Conservation (phyloP, 64 coral and sea anemone species). For the Montipora capricornis region DNA sequence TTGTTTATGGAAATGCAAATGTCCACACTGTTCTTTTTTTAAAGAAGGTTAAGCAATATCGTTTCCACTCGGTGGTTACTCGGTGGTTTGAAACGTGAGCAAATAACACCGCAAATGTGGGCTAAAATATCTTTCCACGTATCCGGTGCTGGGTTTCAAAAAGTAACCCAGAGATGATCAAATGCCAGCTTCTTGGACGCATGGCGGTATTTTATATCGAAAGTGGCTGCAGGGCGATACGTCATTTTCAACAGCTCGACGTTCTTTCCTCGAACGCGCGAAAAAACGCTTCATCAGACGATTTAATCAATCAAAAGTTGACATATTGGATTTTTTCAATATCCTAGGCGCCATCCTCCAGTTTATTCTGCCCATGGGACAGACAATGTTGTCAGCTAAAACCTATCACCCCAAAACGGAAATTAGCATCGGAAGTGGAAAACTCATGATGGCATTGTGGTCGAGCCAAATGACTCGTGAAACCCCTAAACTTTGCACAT, state of each 20-base stretch:
- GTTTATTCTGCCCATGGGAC: not conserved
- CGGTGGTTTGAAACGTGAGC: not conserved
- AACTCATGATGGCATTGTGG: slow-evolving; percentile 32
- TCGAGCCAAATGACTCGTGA: slow-evolving; percentile 13
- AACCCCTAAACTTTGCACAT: slow-evolving; percentile 33
- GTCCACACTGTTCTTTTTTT: slow-evolving; percentile 41
- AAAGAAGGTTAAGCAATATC: slow-evolving; percentile 44
- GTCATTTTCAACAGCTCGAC: slow-evolving; percentile 25
- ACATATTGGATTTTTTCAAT: slow-evolving; percentile 24
- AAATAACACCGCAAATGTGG: not conserved
- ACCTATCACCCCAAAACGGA: slow-evolving; percentile 36
- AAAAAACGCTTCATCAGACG: slow-evolving; percentile 5
- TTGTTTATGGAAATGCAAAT: slow-evolving; percentile 61
- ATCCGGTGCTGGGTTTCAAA: not conserved
- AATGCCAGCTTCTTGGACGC: too few relatives aligned
- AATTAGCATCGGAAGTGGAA: slow-evolving; percentile 24
- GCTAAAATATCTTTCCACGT: not conserved
- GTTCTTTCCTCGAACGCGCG: not conserved
- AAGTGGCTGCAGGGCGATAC: slow-evolving; percentile 38
- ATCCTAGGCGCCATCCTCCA: not conserved
- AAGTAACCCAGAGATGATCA: not conserved
- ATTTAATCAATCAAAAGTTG: slow-evolving; percentile 21
- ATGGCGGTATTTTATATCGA: slow-evolving; percentile 3
- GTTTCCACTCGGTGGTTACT: not conserved
- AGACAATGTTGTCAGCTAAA: slow-evolving; percentile 14